Evolutionary conservation across 2,888 invertebrate genomes (phyloP).

Genomic region (Eupeodes latifasciatus): DNA sequence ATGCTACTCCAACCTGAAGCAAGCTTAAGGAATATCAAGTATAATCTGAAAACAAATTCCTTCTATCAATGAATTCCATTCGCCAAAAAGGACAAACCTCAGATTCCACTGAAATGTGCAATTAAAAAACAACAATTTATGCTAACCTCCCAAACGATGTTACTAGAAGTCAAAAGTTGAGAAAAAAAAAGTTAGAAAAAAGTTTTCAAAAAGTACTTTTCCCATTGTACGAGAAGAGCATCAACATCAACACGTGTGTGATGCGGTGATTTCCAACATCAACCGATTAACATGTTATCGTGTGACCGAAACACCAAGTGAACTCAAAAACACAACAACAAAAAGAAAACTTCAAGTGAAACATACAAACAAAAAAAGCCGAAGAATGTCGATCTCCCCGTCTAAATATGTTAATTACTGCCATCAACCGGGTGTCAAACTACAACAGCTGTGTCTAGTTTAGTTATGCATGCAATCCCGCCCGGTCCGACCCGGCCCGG

Average conservation of each 20-base stretch:
- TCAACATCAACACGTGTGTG: conserved; percentile 25
- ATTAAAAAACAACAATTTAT: background rate
- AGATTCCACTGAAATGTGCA: background rate
- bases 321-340: background rate
- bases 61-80: too few species aligned
- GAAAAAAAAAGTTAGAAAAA: background rate
- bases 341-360: background rate
- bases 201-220: background rate
- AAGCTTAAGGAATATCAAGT: too few species aligned
- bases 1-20: too few species aligned
- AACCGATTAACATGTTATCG: conserved; percentile 55
- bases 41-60: too few species aligned
- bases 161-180: background rate
- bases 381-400: conserved; percentile 34
- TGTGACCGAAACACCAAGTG: conserved; percentile 34
- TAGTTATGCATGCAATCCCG: conserved; percentile 57
- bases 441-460: conserved; percentile 65
- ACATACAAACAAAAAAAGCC: background rate
- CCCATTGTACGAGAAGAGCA: background rate
- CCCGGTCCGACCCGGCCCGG: background rate
- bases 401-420: conserved; percentile 74
- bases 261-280: conserved; percentile 42
- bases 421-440: conserved; percentile 68
- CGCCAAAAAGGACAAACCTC: background rate
- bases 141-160: background rate